phyloP scores from a whole-genome alignment of 2,888 invertebrate genomes.

The Eristalis tenax region DNA sequence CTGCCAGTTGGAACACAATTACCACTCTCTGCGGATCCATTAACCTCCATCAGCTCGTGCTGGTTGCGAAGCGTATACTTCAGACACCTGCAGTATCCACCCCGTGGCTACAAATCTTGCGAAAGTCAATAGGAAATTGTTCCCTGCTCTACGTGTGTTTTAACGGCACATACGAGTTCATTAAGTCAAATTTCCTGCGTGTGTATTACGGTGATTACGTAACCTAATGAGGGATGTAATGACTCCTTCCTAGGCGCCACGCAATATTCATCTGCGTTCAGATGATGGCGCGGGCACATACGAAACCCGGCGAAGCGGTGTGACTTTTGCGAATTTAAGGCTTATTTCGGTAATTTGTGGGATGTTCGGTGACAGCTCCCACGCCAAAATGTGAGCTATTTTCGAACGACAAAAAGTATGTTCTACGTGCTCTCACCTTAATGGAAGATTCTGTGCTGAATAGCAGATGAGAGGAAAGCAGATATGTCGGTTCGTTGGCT shows the following conservation, averaged over 20 bases:
- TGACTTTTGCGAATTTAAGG: neutral
- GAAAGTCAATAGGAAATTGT: neutral
- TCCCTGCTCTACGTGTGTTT: neutral
- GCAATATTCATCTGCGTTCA: neutral
- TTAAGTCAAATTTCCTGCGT: slow-evolving; percentile 1
- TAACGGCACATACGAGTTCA: neutral
- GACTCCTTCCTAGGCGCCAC: neutral
- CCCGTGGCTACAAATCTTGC: neutral
- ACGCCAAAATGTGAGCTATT: neutral
- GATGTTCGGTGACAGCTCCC: neutral
- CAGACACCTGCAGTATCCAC: neutral
- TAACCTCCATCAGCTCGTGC: neutral
- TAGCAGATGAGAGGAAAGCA: neutral
- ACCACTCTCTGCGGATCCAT: slow-evolving; percentile 1
- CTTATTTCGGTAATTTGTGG: neutral
- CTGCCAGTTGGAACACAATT: neutral
- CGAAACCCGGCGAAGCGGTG: neutral
- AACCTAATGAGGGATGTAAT: slow-evolving; percentile 1
- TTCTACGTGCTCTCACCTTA: neutral
- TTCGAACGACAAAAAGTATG: neutral
- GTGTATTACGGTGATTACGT: neutral
- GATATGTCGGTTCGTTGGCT: neutral
- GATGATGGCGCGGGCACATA: neutral
- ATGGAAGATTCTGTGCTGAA: neutral
- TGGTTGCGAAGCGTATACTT: neutral